Base-by-base conservation (phyloP, 1,140 invertebrate genomes). In the Euwallacea similis region DNA sequence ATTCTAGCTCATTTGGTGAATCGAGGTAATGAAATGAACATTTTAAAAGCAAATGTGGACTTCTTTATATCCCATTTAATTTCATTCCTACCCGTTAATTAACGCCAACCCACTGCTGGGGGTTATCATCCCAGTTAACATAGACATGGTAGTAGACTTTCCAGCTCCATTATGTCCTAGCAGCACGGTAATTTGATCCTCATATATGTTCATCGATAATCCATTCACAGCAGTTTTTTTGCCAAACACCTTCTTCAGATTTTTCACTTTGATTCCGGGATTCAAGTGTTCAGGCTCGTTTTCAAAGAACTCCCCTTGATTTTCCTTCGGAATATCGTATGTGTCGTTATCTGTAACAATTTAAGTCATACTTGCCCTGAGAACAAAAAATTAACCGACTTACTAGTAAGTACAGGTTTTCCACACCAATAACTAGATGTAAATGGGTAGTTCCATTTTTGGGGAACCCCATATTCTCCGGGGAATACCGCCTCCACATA, bases 71-170 rank as follows among this genome's bases (percentile, higher is more conserved):
- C 16, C 11, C 59, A 16, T 56, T 56, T 56, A 64, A 50, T 13
- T 7, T 43, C 42, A 0, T 64, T 91, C 88, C 77, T 83, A 85
- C 47, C 88, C 90, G 77, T 89, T 88, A 0, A 93, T 84, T 4
- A 85, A 76, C 6, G 91, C 90, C 13, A 87, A 89, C 7, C 92
- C 92, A 59, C 82, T 84, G 0, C 88, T 88, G 15, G 91, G 88
- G 2, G 87, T 84, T 42, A 90, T 73, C 73, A 80, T 81, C 85
- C 90, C 91, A 66, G 92, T 94, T 3, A 95, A 83, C 84, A 95
- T 94, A 2, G 88, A 88, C 89, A 96, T 90, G 74, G 89, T 87
- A 60, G 91, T 92, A 0, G 91, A 93, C 79, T 89, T 88, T 21
- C 87, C 88, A 10, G 87, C 86, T 8, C 88, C 88, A 71, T 89